A percentile compares a stretch with the other conserved stretches of the same genome.
These are phyloP conservation scores for Lichenostomus cassidix DNA, from an alignment of 2,113 vertebrate genomes.

Conservation along the genomic window DNA sequence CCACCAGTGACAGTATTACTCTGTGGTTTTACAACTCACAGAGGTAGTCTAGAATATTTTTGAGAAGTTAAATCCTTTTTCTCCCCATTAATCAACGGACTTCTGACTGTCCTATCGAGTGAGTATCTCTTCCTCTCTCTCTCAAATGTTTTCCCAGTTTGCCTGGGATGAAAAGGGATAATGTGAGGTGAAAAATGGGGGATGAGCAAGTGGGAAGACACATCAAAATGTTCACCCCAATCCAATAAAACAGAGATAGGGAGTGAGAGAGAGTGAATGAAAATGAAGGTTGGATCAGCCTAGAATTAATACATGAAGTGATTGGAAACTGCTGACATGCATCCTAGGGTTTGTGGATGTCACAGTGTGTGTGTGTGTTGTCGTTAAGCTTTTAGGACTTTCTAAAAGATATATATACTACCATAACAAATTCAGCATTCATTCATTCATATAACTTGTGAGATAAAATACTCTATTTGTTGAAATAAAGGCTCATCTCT, in stretches of 20 bases:
- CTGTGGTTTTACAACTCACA: background rate
- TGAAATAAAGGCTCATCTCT: background rate
- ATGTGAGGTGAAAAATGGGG: background rate
- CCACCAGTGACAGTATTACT: background rate
- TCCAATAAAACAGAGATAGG: background rate
- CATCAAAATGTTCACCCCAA: background rate
- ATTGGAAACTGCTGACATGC: rapidly evolving
- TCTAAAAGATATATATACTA: background rate
- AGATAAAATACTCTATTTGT: background rate
- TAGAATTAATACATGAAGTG: background rate
- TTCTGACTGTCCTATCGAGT: background rate
- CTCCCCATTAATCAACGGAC: background rate
- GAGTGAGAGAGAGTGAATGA: background rate
- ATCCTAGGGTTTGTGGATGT: background rate
- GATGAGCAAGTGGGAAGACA: background rate
- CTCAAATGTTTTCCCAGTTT: background rate
- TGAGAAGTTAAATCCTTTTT: background rate
- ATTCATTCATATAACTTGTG: background rate
- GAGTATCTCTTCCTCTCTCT: background rate
- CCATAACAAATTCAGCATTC: background rate
- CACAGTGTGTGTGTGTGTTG: background rate
- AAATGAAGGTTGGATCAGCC: background rate
- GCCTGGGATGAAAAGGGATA: background rate
- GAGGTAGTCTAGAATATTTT: background rate
- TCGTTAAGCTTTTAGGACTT: background rate